Percentiles rank a stretch among this genome's conserved stretches.
Conservation (phyloP, 2,113 vertebrate genomes). For the Dicaeum eximium region DNA sequence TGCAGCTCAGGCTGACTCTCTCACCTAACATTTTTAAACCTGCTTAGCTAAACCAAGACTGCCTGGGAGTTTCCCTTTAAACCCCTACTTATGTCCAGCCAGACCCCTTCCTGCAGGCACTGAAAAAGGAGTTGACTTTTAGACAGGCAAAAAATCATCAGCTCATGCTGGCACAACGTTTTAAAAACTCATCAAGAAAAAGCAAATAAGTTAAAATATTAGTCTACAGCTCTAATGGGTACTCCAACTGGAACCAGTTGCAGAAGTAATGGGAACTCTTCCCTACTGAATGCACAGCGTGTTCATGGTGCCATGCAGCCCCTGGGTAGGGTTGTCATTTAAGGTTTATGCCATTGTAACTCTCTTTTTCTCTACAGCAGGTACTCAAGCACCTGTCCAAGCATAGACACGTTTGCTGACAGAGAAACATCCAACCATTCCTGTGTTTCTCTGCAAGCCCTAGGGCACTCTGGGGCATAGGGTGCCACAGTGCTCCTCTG, state of each 20-base stretch:
- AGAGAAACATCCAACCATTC: neutral
- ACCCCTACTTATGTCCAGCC: neutral
- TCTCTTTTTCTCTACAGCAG: neutral
- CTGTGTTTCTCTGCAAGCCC: neutral
- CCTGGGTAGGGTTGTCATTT: too few species aligned
- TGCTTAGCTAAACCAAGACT: neutral
- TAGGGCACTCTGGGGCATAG: neutral
- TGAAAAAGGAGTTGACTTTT: neutral
- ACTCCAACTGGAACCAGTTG: neutral
- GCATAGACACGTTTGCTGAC: fast-evolving
- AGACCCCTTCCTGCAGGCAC: neutral
- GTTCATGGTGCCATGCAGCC: neutral
- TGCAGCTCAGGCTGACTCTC: neutral
- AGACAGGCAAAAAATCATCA: neutral
- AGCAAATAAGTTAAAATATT: neutral
- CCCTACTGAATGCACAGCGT: neutral
- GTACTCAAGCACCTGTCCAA: neutral
- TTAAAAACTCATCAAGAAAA: neutral
- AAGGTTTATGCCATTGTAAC: neutral
- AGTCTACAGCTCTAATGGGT: neutral
- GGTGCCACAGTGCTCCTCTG: neutral
- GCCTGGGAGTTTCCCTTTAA: neutral
- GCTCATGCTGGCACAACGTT: fast-evolving
- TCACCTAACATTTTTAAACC: neutral
- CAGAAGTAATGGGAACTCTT: neutral